Conservation (phyloP, 1,140 invertebrate species). For the Prorops nasuta region DNA sequence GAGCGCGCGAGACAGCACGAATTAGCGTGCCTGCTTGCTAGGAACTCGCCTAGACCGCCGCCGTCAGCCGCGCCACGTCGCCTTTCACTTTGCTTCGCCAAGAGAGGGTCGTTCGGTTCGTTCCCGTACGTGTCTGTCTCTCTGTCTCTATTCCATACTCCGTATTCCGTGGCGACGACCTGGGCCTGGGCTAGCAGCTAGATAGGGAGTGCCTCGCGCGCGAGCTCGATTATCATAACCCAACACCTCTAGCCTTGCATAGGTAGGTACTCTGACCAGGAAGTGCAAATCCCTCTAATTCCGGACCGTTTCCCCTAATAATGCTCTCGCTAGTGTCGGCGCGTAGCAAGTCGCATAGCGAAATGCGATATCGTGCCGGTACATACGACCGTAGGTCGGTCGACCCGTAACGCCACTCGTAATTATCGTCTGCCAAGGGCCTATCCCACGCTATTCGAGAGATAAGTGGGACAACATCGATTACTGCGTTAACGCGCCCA, state of each 20-base stretch:
- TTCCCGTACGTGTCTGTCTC: background rate
- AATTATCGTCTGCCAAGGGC: constrained; percentile 50
- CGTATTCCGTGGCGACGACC: constrained; percentile 40
- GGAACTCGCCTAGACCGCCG: constrained; percentile 40
- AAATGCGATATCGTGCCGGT: constrained; percentile 32
- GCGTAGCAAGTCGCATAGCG: constrained; percentile 23
- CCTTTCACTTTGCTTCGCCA: constrained; percentile 53
- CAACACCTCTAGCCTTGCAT: background rate
- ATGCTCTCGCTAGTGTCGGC: too few relatives aligned
- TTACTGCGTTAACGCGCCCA: constrained; percentile 37
- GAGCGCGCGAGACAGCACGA: constrained; percentile 36
- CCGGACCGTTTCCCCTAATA: constrained; percentile 1
- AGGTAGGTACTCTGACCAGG: background rate
- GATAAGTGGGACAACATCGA: constrained; percentile 36
- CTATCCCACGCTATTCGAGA: constrained; percentile 46
- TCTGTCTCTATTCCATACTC: constrained; percentile 36
- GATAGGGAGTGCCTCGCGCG: background rate
- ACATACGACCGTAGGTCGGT: constrained; percentile 26
- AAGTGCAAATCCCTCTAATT: too few relatives aligned
- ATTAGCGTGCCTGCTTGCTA: constrained; percentile 36
- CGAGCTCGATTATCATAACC: too few relatives aligned
- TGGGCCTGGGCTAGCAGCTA: background rate
- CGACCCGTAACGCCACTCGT: constrained; percentile 35
- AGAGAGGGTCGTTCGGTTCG: constrained; percentile 19
- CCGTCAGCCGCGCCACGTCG: too few relatives aligned